Evolutionary conservation across 2,113 vertebrate species (phyloP), one percentile per base, ranked within the genome.

Genomic region (Castor canadensis): DNA sequence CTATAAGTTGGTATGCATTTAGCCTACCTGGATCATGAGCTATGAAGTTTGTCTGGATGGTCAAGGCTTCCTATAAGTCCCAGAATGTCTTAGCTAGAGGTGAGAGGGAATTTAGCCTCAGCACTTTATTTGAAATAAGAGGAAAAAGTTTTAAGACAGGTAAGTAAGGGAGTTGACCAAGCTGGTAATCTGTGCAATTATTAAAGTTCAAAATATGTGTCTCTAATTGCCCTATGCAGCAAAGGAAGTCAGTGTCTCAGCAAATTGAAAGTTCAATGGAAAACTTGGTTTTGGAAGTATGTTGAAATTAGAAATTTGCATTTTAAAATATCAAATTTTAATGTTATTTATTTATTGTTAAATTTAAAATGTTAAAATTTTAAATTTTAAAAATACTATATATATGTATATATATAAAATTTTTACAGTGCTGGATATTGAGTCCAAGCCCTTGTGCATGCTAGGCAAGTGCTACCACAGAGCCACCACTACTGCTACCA

Each of bases 201-300:
- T 66, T 71, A 60, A 87, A 81, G 22, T 91, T 83, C 76, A 79
- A 92, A 94, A 86, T 28, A 94, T 79, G 24, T 20, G 56, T 75
- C 6, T 12, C 49, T 77, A 67, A 43, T 56, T 80, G n/a, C 16
- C 24, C 22, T 87, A 47, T 54, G 67, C 84, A 80, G 49, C 30
- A 84, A 86, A 16, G 67, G 64, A 91, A 89, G 30, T 1, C 54
- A 76, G 28, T 58, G 8, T 71, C 35, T 92, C 6, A 76, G 43
- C 35, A 28, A 45, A 17, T 69, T 81, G 54, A 72, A 30, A 43
- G 35, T 86, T 82, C 32, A 84, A n/a, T 73, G 49, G 20, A 87
- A 72, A 73, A 60, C 40, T n/a, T 89, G 11, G 7, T 93, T 84
- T 76, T 69, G 40, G 5, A 90, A 80, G 80, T 88, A 88, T 32